Evolutionary conservation across 1,140 invertebrate species (phyloP), one percentile per base, ranked within the genome.

Genomic region (Drosophila albomicans): DNA sequence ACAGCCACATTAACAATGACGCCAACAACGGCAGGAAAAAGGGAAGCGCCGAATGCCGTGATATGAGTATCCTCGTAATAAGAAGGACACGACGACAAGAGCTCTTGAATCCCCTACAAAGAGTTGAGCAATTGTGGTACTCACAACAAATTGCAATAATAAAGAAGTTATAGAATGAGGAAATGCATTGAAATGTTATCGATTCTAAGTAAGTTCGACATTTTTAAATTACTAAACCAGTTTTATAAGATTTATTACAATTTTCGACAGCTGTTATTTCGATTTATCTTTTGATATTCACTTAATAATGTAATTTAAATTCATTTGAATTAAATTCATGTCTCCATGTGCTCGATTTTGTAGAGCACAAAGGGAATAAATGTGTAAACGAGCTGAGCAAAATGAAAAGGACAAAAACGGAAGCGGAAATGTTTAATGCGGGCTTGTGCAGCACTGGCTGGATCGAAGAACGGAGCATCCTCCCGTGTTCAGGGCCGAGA

Each of bases 341-440:
- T 11, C 16, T 35, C n/a, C 32, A 38, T 57, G 38, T 32, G 10
- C 30, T 41, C 41, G 35, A 28, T 57, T 57, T 43, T 57, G 61
- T 58, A 49, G 58, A 32, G 54, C 43, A 35, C 52, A 57, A 20
- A 49, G 45, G 43, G 68, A 64, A 79, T 67, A 67, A 67, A 72
- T 77, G 58, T 75, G 73, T 67, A 61, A 77, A 76, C 41, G 62
- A 72, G 41, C 35, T 43, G 35, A 69, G 45, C 5, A 56, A 69
- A 64, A 65, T 30, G 68, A 71, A 78, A 59, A 48, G 66, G 61
- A 74, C 64, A 74, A 51, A 57, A 71, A 46, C 77, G 70, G 52
- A 59, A 65, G 48, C 67, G 67, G 77, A 81, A 76, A 81, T 81
- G 58, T 67, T 79, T 59, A 76, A 81, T 79, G 79, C 73, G 63